phyloP scores from a whole-genome alignment of 2,888 invertebrate species.

The Nezara viridula region DNA sequence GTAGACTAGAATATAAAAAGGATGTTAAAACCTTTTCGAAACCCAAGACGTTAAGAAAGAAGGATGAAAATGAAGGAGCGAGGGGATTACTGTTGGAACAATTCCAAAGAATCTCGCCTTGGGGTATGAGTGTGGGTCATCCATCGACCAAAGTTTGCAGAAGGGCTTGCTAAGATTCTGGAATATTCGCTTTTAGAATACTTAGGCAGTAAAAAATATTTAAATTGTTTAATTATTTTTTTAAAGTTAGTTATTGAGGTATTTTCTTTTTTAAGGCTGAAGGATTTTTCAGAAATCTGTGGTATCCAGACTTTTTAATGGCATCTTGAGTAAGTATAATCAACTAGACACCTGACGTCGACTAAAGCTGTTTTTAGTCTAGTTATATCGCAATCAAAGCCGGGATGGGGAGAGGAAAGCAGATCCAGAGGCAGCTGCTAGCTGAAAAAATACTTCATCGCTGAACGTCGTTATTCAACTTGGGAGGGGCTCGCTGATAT shows the following conservation, averaged over 20 bases:
- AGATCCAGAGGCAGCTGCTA: background rate
- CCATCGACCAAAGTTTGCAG: background rate
- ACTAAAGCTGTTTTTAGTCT: background rate
- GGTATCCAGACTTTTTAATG: background rate
- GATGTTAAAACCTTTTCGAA: background rate
- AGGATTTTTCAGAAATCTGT: background rate
- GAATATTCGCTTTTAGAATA: background rate
- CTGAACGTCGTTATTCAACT: slow-evolving; percentile 23
- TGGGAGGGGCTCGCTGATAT: background rate
- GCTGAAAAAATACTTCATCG: background rate
- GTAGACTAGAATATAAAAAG: background rate
- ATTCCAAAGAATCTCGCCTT: background rate
- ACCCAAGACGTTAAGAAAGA: background rate
- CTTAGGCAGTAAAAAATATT: background rate
- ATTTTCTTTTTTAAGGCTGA: too few relatives aligned
- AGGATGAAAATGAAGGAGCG: background rate
- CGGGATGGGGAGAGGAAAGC: background rate
- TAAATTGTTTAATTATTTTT: background rate
- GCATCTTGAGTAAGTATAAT: background rate
- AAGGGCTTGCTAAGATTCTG: background rate
- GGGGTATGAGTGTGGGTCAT: background rate
- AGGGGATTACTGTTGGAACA: background rate
- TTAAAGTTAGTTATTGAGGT: too few relatives aligned
- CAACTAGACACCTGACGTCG: background rate
- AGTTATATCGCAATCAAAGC: background rate